Evolutionary conservation across 2,797 vertebrate genomes (phyloP).

Genomic region (Nannoperca obscura): DNA sequence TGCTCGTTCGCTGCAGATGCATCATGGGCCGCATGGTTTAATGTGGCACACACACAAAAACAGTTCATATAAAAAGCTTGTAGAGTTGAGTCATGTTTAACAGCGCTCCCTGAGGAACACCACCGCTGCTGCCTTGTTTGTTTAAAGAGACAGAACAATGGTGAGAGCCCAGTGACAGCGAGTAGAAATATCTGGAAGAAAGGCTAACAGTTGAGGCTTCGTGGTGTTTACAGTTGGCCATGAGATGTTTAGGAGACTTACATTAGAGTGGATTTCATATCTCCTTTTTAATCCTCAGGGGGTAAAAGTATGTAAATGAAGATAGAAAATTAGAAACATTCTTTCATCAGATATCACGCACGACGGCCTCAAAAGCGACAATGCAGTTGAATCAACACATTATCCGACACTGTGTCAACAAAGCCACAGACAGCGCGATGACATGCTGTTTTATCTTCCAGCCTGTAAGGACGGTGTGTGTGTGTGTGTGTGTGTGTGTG

Average conservation of each 20-base stretch:
- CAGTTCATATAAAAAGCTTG: constrained; percentile 19
- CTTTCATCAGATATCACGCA: background rate
- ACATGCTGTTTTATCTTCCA: background rate
- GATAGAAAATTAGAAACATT: background rate
- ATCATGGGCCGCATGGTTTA: background rate
- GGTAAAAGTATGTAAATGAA: background rate
- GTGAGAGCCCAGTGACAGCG: background rate
- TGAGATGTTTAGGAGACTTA: background rate
- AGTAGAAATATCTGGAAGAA: constrained; percentile 2
- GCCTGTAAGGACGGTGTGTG: background rate
- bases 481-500: background rate
- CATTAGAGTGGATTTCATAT: background rate
- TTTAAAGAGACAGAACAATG: background rate
- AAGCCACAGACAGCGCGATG: background rate
- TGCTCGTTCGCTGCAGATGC: background rate
- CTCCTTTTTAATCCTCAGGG: background rate
- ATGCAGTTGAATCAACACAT: background rate
- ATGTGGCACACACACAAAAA: background rate
- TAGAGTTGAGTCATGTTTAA: constrained; percentile 23
- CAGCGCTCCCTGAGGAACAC: constrained; percentile 14
- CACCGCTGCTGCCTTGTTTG: background rate
- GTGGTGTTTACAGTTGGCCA: background rate
- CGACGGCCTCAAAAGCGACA: background rate
- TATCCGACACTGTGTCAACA: background rate
- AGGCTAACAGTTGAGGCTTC: background rate